These are phyloP conservation scores for Arbacia lixula DNA, from an alignment of 53 echinoderm and acorn worm species.

Conservation along the genomic window DNA sequence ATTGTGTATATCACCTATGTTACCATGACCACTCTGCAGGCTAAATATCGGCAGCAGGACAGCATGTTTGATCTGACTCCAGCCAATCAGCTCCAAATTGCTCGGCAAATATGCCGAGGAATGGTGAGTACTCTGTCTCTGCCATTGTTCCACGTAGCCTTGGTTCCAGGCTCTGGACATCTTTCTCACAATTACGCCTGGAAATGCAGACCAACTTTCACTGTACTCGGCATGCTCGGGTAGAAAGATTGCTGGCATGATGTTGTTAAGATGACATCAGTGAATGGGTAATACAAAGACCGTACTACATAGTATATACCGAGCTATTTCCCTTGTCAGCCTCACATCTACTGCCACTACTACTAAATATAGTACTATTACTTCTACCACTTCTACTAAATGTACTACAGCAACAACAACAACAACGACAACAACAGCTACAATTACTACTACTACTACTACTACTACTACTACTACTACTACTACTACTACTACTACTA, in stretches of 20 bases:
- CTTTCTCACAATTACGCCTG: too few relatives aligned
- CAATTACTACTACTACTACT: neutral
- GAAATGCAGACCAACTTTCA: too few relatives aligned
- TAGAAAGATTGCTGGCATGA: too few relatives aligned
- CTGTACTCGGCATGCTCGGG: too few relatives aligned
- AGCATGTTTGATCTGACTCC: constrained; percentile 66
- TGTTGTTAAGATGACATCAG: too few relatives aligned
- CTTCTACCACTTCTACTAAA: neutral
- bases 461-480: neutral
- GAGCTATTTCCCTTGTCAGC: too few relatives aligned
- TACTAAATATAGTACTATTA: neutral
- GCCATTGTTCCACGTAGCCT: neutral
- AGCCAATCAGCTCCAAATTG: constrained; percentile 77
- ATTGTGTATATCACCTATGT: neutral
- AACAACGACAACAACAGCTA: neutral
- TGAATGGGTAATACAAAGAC: too few relatives aligned
- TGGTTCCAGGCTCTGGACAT: neutral
- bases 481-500: neutral
- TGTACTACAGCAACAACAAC: neutral
- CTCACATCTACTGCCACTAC: neutral
- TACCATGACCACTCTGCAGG: constrained; percentile 60
- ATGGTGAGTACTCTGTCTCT: constrained; percentile 66
- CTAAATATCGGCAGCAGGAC: constrained; percentile 71
- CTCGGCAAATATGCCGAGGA: constrained; percentile 84
- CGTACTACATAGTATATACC: too few relatives aligned